Base-by-base conservation (phyloP, 2,888 invertebrate genomes). In the Leptopilina myrica region DNA sequence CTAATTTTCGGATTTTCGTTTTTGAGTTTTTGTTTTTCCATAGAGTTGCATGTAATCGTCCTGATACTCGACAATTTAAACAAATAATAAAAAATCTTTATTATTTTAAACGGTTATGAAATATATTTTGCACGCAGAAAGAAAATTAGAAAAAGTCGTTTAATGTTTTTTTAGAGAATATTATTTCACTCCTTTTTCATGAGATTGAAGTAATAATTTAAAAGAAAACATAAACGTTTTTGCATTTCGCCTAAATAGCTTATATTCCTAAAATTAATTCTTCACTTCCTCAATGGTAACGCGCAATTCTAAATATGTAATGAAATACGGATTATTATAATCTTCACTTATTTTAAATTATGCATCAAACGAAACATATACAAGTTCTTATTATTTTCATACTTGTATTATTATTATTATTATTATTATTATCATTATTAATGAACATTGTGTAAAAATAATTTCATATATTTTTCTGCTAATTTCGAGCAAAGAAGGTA, bases 201-300 rank as follows among this genome's bases (percentile, higher is more conserved):
- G 33, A 76, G 33, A 62, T 14, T 40, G 33, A 59, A 76, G 59
- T 33, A 46, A 26, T 66, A 76, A 79, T 76, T 79, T 64, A n/a
- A 62, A 76, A 15, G 49, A 46, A 8, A 26, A 59, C 59, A 5
- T 43, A 76, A 65, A 73, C 26, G 65, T 53, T 78, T 64, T 78
- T 75, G 14, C 40, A 40, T 49, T 40, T 26, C 26, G 26, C 15
- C 14, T 15, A 76, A 64, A 20, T 64, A 46, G n/a, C n/a, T 43
- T 20, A 62, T 76, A 6, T 62, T 11, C 56, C 59, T 59, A 33
- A 40, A 76, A 14, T 26, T 20, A 62, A 59, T 76, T 14, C 56
- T 40, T 73, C 56, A 33, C 56, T 73, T 73, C 53, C 56, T 73
- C 11, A 56, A 73, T 33, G 33, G 12, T 26, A 20, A 26, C 33